These are phyloP conservation scores for Cuculus canorus DNA, from an alignment of 2,797 vertebrate genomes.

Conservation along the genomic window DNA sequence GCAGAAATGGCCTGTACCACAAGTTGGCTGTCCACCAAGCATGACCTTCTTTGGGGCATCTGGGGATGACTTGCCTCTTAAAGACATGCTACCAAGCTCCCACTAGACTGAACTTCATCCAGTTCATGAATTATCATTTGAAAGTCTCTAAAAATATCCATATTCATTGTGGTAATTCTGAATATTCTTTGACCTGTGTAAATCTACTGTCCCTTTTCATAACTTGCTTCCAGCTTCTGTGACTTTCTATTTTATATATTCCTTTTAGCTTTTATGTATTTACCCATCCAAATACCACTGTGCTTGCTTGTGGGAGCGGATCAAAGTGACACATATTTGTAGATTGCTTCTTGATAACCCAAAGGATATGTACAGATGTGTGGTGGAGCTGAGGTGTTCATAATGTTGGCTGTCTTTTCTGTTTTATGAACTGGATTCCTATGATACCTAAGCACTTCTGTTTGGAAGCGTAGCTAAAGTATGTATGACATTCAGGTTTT, in stretches of 20 bases:
- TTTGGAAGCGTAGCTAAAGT: not conserved
- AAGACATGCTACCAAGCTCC: not conserved
- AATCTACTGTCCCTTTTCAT: not conserved
- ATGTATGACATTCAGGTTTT: not conserved
- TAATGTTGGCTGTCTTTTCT: not conserved
- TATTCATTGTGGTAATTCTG: not conserved
- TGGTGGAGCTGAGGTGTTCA: not conserved
- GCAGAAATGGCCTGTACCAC: not conserved
- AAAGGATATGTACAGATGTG: not conserved
- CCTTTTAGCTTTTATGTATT: not conserved
- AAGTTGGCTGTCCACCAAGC: not conserved
- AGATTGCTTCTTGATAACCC: not conserved
- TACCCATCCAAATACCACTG: not conserved
- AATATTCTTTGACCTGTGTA: not conserved
- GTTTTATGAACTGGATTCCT: not conserved
- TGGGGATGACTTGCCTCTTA: not conserved
- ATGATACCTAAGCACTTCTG: not conserved
- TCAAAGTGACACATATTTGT: not conserved
- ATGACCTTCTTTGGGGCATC: not conserved
- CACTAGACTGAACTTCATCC: not conserved
- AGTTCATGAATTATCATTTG: not conserved
- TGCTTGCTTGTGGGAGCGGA: not conserved
- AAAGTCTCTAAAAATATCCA: not conserved
- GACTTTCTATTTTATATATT: not conserved
- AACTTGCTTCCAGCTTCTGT: not conserved